Percentiles rank a stretch among this genome's conserved stretches.
Conservation (phyloP, 2,797 vertebrate species). For the Chelmon rostratus region DNA sequence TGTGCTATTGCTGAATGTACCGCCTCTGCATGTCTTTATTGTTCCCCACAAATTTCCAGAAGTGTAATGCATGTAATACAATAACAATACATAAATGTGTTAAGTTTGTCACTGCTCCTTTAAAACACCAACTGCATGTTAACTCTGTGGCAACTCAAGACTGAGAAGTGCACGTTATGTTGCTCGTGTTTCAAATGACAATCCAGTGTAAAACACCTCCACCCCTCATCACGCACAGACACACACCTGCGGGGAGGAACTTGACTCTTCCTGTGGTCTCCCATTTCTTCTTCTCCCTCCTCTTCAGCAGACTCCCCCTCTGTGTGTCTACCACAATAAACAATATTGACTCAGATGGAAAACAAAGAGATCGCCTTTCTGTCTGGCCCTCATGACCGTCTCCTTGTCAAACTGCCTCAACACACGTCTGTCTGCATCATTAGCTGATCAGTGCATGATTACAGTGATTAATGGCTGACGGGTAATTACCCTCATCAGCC, state of each 20-base stretch:
- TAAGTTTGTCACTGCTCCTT: conserved; percentile 23
- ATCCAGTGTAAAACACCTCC: background rate
- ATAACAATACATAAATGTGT: too few species aligned
- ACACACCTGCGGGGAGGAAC: conserved; percentile 52
- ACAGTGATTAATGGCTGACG: background rate
- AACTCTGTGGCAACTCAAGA: background rate
- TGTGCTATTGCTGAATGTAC: background rate
- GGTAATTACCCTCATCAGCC: background rate
- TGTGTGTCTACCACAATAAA: conserved; percentile 55
- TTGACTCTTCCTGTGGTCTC: conserved; percentile 47
- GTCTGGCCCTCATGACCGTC: conserved; percentile 37
- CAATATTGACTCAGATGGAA: conserved; percentile 42
- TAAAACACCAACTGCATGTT: background rate
- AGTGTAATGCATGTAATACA: background rate
- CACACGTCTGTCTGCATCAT: conserved; percentile 4
- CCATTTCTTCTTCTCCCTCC: conserved; percentile 36
- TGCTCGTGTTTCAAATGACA: conserved; percentile 28
- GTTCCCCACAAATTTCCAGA: background rate
- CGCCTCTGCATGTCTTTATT: background rate
- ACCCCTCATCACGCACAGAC: background rate
- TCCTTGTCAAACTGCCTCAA: background rate
- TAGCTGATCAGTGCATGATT: conserved; percentile 4
- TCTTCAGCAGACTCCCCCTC: conserved; percentile 18
- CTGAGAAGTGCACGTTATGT: background rate
- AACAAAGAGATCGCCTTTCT: conserved; percentile 55